Evolutionary conservation across 2,797 vertebrate genomes (phyloP).

Genomic region (Cynodonichthys magdalenae): DNA sequence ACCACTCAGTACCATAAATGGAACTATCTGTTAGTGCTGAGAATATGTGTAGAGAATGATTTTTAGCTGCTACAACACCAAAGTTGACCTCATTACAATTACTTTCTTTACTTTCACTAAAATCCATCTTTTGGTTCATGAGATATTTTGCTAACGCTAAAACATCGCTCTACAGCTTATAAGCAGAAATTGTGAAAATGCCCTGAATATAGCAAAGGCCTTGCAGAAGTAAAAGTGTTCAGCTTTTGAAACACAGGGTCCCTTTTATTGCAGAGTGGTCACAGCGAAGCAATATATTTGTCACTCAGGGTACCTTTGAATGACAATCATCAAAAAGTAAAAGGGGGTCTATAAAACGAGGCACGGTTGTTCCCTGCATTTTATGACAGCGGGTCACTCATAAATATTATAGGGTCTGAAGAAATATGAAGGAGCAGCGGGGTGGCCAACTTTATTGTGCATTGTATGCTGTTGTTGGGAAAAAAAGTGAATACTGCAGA

Average conservation of each 20-base stretch:
- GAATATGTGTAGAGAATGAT: no score
- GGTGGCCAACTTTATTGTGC: background rate
- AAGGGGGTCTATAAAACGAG: background rate
- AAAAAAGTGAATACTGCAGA: background rate
- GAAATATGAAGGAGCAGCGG: background rate
- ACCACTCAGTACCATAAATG: no score
- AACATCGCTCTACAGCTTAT: background rate
- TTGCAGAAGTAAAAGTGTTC: no score
- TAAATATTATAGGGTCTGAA: background rate
- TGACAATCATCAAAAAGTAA: background rate
- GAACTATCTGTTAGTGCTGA: no score
- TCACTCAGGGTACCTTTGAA: conserved; percentile 1
- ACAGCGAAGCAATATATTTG: conserved; percentile 3
- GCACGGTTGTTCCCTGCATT: background rate
- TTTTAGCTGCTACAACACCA: no score
- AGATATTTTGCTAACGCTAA: no score
- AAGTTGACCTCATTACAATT: no score
- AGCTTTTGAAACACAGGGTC: background rate
- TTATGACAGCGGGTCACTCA: conserved; percentile 1
- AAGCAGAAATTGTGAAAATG: background rate
- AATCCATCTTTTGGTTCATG: no score
- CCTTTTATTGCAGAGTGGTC: conserved; percentile 1
- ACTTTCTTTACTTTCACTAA: no score
- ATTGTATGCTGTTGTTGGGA: background rate
- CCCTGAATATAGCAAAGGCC: background rate